Evolutionary conservation across 2,797 vertebrate species (phyloP).

Genomic region (Geotrypetes seraphini): DNA sequence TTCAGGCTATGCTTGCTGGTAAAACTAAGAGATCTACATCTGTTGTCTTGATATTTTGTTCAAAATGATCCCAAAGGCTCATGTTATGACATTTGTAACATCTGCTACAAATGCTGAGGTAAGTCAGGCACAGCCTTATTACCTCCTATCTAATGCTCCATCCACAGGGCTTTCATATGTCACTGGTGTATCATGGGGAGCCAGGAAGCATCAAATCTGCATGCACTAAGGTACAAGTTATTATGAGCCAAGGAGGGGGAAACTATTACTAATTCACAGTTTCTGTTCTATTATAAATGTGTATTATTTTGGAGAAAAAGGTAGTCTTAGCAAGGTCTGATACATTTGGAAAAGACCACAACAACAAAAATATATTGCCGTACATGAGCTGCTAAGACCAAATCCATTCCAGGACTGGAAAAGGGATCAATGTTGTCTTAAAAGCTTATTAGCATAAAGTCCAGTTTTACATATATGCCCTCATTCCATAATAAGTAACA

Average conservation of each 20-base stretch:
- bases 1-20: constrained; percentile 29
- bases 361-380: too few species aligned
- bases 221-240: constrained; percentile 19
- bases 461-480: too few species aligned
- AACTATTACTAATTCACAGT: too few species aligned
- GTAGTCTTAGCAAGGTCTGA: too few species aligned
- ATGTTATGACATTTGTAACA: constrained; percentile 49
- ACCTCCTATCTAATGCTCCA: constrained; percentile 44
- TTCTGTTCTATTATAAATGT: too few species aligned
- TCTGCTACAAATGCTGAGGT: constrained; percentile 45
- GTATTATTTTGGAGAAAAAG: too few species aligned
- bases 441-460: too few species aligned
- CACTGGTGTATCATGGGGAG: constrained; percentile 12
- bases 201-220: constrained; percentile 13
- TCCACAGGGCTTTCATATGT: constrained; percentile 32
- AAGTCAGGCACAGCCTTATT: constrained; percentile 50
- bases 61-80: constrained; percentile 43
- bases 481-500: too few species aligned
- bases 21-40: constrained; percentile 37
- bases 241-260: constrained; percentile 13
- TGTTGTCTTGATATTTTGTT: constrained; percentile 23
- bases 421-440: too few species aligned
- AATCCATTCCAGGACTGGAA: too few species aligned
- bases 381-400: too few species aligned
- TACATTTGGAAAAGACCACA: too few species aligned